phyloP scores from a whole-genome alignment of 2,113 vertebrate species.

The Nibea coibor region DNA sequence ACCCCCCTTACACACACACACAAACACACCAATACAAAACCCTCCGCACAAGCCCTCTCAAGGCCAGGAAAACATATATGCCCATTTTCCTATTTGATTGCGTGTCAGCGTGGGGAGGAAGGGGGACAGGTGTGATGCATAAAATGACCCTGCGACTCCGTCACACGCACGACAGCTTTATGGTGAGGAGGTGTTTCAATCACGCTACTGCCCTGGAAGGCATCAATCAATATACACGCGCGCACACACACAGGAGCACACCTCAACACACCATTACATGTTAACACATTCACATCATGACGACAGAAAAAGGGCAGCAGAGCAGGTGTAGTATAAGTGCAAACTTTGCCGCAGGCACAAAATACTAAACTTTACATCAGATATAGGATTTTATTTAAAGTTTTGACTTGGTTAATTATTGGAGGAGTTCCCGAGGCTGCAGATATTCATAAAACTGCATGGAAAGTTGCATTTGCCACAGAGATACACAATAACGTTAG shows the following conservation, averaged over 20 bases:
- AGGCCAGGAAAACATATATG: conserved; percentile 85
- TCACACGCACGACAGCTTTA: conserved; percentile 83
- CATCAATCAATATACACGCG: conserved; percentile 73
- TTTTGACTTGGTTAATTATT: conserved; percentile 32
- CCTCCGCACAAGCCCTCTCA: conserved; percentile 70
- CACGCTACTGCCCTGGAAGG: conserved; percentile 70
- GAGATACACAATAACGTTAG: background rate
- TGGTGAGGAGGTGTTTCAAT: conserved; percentile 83
- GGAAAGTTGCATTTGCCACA: background rate
- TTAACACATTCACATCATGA: conserved; percentile 51
- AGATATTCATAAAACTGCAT: background rate
- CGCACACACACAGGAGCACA: conserved; percentile 11
- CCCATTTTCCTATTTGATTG: conserved; percentile 83
- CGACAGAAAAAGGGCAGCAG: conserved; percentile 58
- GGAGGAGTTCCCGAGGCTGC: conserved; percentile 1
- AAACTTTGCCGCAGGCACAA: conserved; percentile 24
- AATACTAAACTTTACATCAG: conserved; percentile 34
- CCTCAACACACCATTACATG: conserved; percentile 35
- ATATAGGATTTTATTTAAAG: conserved; percentile 28
- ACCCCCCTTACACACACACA: conserved; percentile 16
- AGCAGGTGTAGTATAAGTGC: conserved; percentile 42
- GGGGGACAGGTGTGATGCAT: conserved; percentile 83
- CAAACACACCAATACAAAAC: conserved; percentile 53
- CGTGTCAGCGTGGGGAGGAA: conserved; percentile 73
- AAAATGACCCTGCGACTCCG: conserved; percentile 81